Evolutionary conservation across 1,140 invertebrate species (phyloP).

Genomic region (Drosophila pallidifrons): DNA sequence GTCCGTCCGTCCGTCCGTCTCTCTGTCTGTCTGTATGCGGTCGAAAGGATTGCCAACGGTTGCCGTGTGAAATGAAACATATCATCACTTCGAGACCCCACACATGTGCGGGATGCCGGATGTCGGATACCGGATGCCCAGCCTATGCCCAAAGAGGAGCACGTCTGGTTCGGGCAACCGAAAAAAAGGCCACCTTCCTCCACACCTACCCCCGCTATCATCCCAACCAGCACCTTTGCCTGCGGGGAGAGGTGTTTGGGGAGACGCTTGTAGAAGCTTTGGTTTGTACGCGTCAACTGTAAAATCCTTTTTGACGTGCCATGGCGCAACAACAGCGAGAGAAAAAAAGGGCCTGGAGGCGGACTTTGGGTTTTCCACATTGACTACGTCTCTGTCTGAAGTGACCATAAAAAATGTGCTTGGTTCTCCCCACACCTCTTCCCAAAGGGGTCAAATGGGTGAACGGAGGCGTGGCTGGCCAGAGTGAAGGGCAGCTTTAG

Average conservation of each 20-base stretch:
- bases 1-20: slow-evolving; percentile 29
- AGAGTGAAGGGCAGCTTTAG: slow-evolving; percentile 51
- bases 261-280: slow-evolving; percentile 50
- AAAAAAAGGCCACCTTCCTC: slow-evolving; percentile 35
- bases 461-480: slow-evolving; percentile 16
- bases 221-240: too few relatives aligned
- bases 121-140: slow-evolving; percentile 41
- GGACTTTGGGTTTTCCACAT: slow-evolving; percentile 20
- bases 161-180: slow-evolving; percentile 33
- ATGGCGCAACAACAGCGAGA: slow-evolving; percentile 3
- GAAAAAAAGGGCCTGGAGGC: background rate
- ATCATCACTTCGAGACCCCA: slow-evolving; percentile 68
- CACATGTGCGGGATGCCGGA: slow-evolving; percentile 52
- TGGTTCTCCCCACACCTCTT: too few relatives aligned
- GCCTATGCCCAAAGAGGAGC: slow-evolving; percentile 30
- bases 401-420: slow-evolving; percentile 71
- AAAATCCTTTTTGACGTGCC: slow-evolving; percentile 82
- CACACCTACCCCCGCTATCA: slow-evolving; percentile 1
- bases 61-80: slow-evolving; percentile 82
- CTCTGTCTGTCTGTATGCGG: slow-evolving; percentile 66
- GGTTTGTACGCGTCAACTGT: slow-evolving; percentile 81
- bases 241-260: background rate
- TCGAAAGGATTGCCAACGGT: slow-evolving; percentile 74
- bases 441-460: slow-evolving; percentile 25
- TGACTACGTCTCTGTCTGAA: slow-evolving; percentile 38